A percentile compares a stretch with the other conserved stretches of the same genome.
phyloP scores from a whole-genome alignment of 64 coral and sea anemone genomes.

The Actinia equina region DNA sequence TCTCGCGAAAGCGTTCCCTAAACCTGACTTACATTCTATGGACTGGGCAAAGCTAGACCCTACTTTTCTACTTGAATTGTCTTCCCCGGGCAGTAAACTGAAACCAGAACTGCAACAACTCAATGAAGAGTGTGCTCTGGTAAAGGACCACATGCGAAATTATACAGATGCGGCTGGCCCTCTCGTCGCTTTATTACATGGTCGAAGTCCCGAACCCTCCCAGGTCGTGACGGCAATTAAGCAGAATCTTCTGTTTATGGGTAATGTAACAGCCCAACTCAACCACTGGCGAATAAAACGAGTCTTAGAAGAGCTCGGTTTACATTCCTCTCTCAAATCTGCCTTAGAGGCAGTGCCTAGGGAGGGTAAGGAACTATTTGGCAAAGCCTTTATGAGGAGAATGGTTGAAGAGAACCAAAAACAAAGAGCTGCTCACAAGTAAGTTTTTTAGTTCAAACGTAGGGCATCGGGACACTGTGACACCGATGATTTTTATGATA shows the following conservation, averaged over 20 bases:
- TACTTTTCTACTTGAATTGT: not conserved
- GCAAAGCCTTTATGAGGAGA: not conserved
- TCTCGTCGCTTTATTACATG: not conserved
- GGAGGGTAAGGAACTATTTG: not conserved
- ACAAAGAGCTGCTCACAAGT: not conserved
- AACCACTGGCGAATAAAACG: not conserved
- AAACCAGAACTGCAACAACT: not conserved
- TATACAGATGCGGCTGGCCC: not conserved
- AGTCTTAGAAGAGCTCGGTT: not conserved
- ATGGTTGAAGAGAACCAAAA: constrained; percentile 6
- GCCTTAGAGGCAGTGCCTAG: not conserved
- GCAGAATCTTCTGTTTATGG: not conserved
- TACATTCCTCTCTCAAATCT: not conserved
- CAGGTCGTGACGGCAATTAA: not conserved
- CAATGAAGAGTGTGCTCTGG: not conserved
- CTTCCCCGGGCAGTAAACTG: not conserved
- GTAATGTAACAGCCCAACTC: not conserved
- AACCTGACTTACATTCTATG: too few relatives aligned
- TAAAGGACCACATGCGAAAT: not conserved
- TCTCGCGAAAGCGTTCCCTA: too few relatives aligned
- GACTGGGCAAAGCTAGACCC: not conserved
- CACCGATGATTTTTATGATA: constrained; percentile 2
- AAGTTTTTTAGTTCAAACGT: not conserved
- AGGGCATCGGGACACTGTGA: not conserved
- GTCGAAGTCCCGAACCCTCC: not conserved